phyloP scores from a whole-genome alignment of 2,797 vertebrate genomes.

The Characodon lateralis region DNA sequence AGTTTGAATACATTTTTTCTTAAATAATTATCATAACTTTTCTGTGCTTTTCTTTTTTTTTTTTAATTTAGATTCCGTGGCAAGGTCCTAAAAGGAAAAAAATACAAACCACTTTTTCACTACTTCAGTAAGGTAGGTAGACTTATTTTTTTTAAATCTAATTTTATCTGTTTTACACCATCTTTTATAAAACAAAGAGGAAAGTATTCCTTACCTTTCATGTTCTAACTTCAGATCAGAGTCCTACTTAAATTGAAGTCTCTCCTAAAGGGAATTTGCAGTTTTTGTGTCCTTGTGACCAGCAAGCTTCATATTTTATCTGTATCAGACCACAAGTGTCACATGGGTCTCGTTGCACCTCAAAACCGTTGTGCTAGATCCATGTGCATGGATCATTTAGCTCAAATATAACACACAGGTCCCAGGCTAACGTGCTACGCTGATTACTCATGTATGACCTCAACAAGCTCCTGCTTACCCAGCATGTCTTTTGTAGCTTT shows the following conservation, averaged over 20 bases:
- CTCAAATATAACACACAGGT: not conserved
- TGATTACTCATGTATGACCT: not conserved
- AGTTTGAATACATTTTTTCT: not conserved
- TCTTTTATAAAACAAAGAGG: conserved; percentile 20
- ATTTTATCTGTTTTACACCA: not conserved
- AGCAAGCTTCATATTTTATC: no score
- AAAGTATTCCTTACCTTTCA: not conserved
- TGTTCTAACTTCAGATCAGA: not conserved
- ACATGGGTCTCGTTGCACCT: not conserved
- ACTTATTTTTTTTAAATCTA: conserved; percentile 14
- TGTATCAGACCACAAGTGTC: not conserved
- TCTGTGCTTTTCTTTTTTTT: conserved; percentile 14
- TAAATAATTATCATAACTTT: conserved; percentile 8
- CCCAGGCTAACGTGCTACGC: not conserved
- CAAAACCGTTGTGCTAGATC: not conserved
- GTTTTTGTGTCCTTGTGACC: not conserved
- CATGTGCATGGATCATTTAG: not conserved
- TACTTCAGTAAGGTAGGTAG: conserved; percentile 93
- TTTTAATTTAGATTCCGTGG: conserved; percentile 95
- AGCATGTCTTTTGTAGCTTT: no score
- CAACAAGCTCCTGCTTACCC: no score
- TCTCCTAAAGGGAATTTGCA: not conserved
- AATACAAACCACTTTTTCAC: conserved; percentile 92
- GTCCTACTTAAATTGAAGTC: not conserved
- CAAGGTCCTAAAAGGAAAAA: conserved; percentile 89